Conservation (phyloP, 2,797 vertebrate genomes). For the Pseudochirops cupreus region DNA sequence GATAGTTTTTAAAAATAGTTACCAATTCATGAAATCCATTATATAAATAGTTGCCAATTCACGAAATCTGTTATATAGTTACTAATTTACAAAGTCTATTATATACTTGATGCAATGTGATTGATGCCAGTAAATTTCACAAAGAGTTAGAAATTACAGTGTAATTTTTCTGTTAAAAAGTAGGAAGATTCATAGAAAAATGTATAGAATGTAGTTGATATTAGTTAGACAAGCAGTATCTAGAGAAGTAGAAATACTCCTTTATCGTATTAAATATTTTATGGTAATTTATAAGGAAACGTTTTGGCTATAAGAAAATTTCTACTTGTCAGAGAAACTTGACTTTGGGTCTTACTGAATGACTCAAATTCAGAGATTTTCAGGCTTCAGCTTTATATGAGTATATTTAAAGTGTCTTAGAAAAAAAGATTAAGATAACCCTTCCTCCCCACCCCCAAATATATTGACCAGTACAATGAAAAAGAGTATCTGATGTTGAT, state of each 20-base stretch:
- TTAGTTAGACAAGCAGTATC: neutral
- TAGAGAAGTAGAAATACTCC: conserved; percentile 14
- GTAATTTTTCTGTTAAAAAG: neutral
- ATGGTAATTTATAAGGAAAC: conserved; percentile 17
- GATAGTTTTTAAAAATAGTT: neutral
- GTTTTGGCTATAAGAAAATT: conserved; percentile 7
- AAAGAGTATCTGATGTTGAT: conserved; percentile 72
- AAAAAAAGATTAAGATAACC: conserved; percentile 73
- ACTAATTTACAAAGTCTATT: neutral
- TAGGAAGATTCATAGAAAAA: neutral
- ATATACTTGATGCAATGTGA: neutral
- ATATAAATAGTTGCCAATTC: neutral
- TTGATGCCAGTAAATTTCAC: neutral
- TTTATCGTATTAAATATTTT: neutral
- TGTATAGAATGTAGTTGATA: neutral
- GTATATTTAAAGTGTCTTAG: conserved; percentile 66
- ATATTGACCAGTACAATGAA: conserved; percentile 75
- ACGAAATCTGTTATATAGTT: neutral
- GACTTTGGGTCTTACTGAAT: conserved; percentile 29
- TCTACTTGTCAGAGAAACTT: conserved; percentile 21
- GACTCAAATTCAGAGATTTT: conserved; percentile 28
- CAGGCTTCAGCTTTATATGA: conserved; percentile 38
- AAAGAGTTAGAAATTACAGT: neutral
- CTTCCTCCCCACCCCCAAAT: conserved; percentile 4
- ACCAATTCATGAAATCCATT: neutral